These are phyloP conservation scores for Atherix ibis DNA, from an alignment of 2,888 invertebrate genomes.

Conservation along the genomic window DNA sequence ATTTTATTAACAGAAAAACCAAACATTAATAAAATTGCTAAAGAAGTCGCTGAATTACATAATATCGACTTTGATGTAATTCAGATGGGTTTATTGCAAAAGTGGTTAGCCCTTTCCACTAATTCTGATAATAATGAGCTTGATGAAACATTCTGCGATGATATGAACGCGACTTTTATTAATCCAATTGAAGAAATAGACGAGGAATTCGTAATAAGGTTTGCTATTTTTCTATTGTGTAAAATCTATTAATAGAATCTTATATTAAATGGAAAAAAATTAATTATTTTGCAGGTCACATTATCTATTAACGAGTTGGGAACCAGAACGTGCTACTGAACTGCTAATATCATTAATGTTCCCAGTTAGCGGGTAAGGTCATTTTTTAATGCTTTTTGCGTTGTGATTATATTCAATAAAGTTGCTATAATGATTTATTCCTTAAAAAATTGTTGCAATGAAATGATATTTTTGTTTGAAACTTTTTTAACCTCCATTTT, in stretches of 20 bases:
- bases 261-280: not conserved
- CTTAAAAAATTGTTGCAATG: too few relatives aligned
- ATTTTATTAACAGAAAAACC: slow-evolving; percentile 25
- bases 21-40: slow-evolving; percentile 27
- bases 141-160: slow-evolving; percentile 30
- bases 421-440: too few relatives aligned
- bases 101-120: slow-evolving; percentile 24
- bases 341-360: slow-evolving; percentile 26
- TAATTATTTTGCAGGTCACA: slow-evolving; percentile 19
- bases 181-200: slow-evolving; percentile 14
- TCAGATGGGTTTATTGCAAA: slow-evolving; percentile 26
- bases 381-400: too few relatives aligned
- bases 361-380: slow-evolving; percentile 23
- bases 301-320: slow-evolving; percentile 30
- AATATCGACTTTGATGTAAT: slow-evolving; percentile 21
- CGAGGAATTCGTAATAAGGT: slow-evolving; percentile 25
- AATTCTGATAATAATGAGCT: slow-evolving; percentile 18
- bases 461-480: too few relatives aligned
- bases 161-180: slow-evolving; percentile 17
- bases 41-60: slow-evolving; percentile 25
- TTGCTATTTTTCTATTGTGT: not conserved
- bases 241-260: not conserved
- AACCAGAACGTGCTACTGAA: slow-evolving; percentile 22
- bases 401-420: too few relatives aligned
- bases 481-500: too few relatives aligned